Base-by-base conservation (phyloP, 1,140 invertebrate species). In the Heterodera schachtii region DNA sequence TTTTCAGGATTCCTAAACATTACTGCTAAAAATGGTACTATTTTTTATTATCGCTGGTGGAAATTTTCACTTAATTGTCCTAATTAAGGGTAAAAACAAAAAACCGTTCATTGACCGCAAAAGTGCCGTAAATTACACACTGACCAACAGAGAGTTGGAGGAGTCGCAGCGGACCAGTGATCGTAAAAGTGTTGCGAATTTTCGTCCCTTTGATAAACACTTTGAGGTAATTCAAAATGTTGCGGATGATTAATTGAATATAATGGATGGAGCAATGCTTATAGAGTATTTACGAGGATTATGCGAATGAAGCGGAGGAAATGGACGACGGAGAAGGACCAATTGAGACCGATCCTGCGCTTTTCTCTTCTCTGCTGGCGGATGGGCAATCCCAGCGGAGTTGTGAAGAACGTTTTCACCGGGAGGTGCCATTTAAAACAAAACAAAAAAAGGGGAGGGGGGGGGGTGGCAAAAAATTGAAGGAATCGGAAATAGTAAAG, bases 81-180 rank as follows among this genome's bases (percentile, higher is more conserved):
- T 52, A 11, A 11, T 64, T 64, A 16, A 64, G 57, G 79, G 79
- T 8, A 81, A 81, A 43, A 83, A 84, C 75, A 94, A 94, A 86
- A 95, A 94, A 89, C 94, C 94, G 87, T 97, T 96, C 89, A 96
- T 98, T 87, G 94, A 97, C 88, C 95, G 95, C 86, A 87, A 87
- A 44, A 96, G 96, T 87, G 94, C 94, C 0, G 93, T 96, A 31
- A 31, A 31, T 31, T 31, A 31, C 31, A 31, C 31, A 31, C 31
- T 31, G 31, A 31, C 0, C 31, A 31, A 31, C 31, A 31, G 31
- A 31, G 31, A 31, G 31, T 31, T 31, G 31, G 31, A 31, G 31
- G 31, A 31, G 31, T 0, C 31, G 31, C 31, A 31, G 31, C 31
- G 31, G 31, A 31, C 1, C 31, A 31, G 31, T 31, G 31, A 31